These are phyloP conservation scores for Mormyrops boulengeri DNA, from an alignment of 2,797 vertebrate genomes.

Conservation along the genomic window DNA sequence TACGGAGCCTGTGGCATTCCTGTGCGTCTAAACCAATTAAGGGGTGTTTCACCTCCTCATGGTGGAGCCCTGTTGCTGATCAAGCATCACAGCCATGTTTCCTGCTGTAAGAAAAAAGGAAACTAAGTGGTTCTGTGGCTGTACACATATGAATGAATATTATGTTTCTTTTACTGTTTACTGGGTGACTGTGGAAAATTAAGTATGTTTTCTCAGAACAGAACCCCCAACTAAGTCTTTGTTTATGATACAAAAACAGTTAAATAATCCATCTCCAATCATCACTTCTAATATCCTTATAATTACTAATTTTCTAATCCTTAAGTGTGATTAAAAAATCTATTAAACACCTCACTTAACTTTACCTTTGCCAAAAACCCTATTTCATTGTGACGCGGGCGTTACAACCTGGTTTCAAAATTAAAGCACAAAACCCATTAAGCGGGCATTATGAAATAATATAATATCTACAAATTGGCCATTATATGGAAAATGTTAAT, in stretches of 20 bases:
- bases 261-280: neutral
- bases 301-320: slow-evolving; percentile 10
- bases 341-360: slow-evolving; percentile 10
- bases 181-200: neutral
- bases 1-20: neutral
- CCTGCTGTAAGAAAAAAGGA: neutral
- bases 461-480: slow-evolving; percentile 21
- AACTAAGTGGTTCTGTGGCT: neutral
- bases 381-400: neutral
- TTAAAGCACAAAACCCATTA: slow-evolving; percentile 25
- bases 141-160: neutral
- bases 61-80: neutral
- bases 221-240: neutral
- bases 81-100: neutral
- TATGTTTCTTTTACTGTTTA: neutral
- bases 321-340: neutral
- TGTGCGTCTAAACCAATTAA: neutral
- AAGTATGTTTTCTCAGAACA: neutral
- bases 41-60: neutral
- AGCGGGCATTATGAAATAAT: slow-evolving; percentile 26
- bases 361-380: neutral
- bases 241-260: neutral
- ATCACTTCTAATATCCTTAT: neutral
- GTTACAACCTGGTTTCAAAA: slow-evolving; percentile 5
- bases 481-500: slow-evolving; percentile 32